These are phyloP conservation scores for Chascanopsetta lugubris DNA, from an alignment of 2,113 vertebrate species.

Conservation along the genomic window DNA sequence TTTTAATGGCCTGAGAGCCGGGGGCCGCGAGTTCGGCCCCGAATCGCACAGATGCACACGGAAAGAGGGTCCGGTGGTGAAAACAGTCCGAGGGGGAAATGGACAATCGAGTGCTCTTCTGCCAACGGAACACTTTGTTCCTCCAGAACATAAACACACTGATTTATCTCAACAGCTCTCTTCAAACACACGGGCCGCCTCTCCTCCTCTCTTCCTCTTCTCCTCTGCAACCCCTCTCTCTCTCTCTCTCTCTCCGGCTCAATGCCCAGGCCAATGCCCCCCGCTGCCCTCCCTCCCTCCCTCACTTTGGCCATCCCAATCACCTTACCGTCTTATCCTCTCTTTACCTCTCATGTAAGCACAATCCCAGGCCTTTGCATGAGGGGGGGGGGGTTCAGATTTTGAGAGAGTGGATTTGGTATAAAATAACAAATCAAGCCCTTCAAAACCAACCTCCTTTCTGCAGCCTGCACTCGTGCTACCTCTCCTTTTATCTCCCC, in stretches of 20 bases:
- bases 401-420: constrained; percentile 48
- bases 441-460: constrained; percentile 44
- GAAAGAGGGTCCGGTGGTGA: constrained; percentile 55
- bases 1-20: constrained; percentile 47
- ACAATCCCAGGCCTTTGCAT: constrained; percentile 28
- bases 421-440: constrained; percentile 50
- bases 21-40: constrained; percentile 37
- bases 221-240: constrained; percentile 52
- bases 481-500: constrained; percentile 36
- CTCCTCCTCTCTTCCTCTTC: constrained; percentile 53
- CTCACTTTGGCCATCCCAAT: constrained; percentile 58
- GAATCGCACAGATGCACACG: constrained; percentile 26
- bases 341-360: background rate
- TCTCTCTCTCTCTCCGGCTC: constrained; percentile 64
- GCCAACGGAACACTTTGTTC: constrained; percentile 83
- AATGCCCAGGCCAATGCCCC: constrained; percentile 59
- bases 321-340: constrained; percentile 23
- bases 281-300: constrained; percentile 56
- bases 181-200: constrained; percentile 70
- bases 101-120: constrained; percentile 75
- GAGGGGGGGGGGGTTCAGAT: constrained; percentile 47
- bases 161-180: constrained; percentile 81
- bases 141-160: constrained; percentile 80
- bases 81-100: constrained; percentile 65
- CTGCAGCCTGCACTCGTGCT: constrained; percentile 31